Base-by-base conservation (phyloP, 2,888 invertebrate genomes). In the Nematopogon swammerdamellus region DNA sequence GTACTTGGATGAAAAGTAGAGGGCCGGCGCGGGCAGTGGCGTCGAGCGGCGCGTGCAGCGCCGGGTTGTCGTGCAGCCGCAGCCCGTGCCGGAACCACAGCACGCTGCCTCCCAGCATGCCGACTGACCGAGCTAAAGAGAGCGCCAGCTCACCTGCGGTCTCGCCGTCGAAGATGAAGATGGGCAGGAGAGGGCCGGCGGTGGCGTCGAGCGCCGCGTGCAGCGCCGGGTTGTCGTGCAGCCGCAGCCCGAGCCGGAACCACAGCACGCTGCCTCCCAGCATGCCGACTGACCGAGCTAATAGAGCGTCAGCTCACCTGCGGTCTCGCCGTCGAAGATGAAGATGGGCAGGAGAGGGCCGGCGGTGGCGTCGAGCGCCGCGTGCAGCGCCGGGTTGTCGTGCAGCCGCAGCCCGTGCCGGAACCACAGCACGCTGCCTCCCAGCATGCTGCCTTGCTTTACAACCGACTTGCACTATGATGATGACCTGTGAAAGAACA, bases 101-200 rank as follows among this genome's bases (percentile, higher is more conserved):
- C 43, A 49, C 2, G n/a, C 19, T 19, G 6, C 16, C n/a, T 11
- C 19, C 3, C 8, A 45, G 30, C 18, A 60, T n/a, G n/a, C n/a
- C n/a, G n/a, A n/a, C n/a, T n/a, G n/a, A n/a, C n/a, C n/a, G n/a
- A n/a, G n/a, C n/a, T n/a, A n/a, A n/a, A n/a, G n/a, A n/a, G n/a
- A n/a, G n/a, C n/a, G n/a, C n/a, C n/a, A n/a, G n/a, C 64, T 63
- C 59, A 87, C 88, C n/a, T n/a, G n/a, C n/a, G n/a, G n/a, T n/a
- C n/a, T n/a, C n/a, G 16, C 88, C 88, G 65, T 90, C 89, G 60
- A 89, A 88, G 56, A 89, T 85, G 60, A 88, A 89, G 2, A 89
- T 58, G 0, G 88, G 86, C 56, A 85, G 83, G 58, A 89, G 71
- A 0, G 55, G 55, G 5, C 57, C 51, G 14, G 63, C 57, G 16